Base-by-base conservation (phyloP, 2,797 vertebrate genomes). In the Vultur gryphus region DNA sequence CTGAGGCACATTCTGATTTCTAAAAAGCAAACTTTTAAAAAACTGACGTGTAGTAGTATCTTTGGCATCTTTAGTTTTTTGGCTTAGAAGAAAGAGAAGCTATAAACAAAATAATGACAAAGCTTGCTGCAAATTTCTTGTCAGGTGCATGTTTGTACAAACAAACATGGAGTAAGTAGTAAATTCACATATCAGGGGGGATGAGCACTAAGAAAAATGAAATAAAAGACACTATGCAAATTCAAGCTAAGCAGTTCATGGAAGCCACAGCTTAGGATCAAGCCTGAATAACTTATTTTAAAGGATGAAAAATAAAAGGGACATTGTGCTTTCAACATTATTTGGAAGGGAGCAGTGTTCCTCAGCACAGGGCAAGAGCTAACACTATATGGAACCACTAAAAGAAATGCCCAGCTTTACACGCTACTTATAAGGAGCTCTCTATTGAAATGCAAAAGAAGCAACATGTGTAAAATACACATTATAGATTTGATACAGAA, bases 401-500 rank as follows among this genome's bases (percentile, higher is more conserved):
- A 58, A 92, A 41, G 44, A 72, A 89, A 84, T 14, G 2, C 13
- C 10, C 46, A 21, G 25, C 31, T 90, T 82, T 62, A 75, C 10
- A 54, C 7, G n/a, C 11, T 44, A 19, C 20, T 49, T 49, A 41
- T 49, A 92, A 84, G 25, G 25, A 94, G 6, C 31, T 33, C 61
- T 66, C 48, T 59, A 26, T 37, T 76, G 29, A 85, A 19, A 59
- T 24, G 28, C 17, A 85, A 61, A 86, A 77, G 48, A 67, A 29
- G 35, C 8, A 92, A 33, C 7, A 41, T 0, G 0, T 44, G 10
- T 66, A 51, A 85, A 91, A 67, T 5, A 59, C 2, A 55, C 17
- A n/a, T 52, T 64, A 69, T 0, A 67, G 41, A 64, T 61, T 67
- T 81, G 44, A 86, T 13, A 78, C 9, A 52, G 25, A 89, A 78